phyloP scores from a whole-genome alignment of 2,888 invertebrate species.

The Gari tellinella region DNA sequence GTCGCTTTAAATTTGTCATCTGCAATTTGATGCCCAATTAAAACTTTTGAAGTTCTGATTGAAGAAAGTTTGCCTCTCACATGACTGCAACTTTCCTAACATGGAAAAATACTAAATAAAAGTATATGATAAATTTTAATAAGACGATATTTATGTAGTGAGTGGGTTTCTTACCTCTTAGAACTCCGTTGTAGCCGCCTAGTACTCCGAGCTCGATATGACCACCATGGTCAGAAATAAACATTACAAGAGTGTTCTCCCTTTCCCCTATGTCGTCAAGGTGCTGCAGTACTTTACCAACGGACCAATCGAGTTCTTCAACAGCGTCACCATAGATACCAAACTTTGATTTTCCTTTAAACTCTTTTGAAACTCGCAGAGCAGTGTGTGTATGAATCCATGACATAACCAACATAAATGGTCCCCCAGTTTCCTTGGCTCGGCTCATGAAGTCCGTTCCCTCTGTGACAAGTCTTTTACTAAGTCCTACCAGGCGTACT shows the following conservation, averaged over 20 bases:
- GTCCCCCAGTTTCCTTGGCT: slow-evolving; percentile 67
- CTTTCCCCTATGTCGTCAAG: slow-evolving; percentile 79
- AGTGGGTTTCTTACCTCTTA: slow-evolving; percentile 57
- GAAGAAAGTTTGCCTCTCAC: no score
- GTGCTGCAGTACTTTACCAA: slow-evolving; percentile 84
- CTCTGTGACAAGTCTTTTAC: slow-evolving; percentile 74
- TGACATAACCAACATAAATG: slow-evolving; percentile 85
- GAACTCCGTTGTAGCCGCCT: slow-evolving; percentile 80
- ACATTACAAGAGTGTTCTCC: slow-evolving; percentile 85
- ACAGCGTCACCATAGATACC: slow-evolving; percentile 86
- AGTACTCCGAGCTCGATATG: slow-evolving; percentile 84
- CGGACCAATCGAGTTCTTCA: slow-evolving; percentile 86
- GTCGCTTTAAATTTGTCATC: no score
- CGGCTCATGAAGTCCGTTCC: slow-evolving; percentile 74
- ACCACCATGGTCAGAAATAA: slow-evolving; percentile 86
- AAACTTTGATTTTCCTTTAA: slow-evolving; percentile 80
- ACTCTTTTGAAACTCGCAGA: slow-evolving; percentile 87
- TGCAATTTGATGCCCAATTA: no score
- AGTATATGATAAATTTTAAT: neutral
- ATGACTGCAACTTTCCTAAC: neutral
- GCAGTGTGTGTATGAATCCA: slow-evolving; percentile 89
- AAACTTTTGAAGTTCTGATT: no score
- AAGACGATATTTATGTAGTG: neutral
- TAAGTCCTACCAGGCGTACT: slow-evolving; percentile 83
- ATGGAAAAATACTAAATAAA: neutral